These are phyloP conservation scores for Drosophila kohkoa DNA, from an alignment of 1,140 invertebrate genomes.

Conservation along the genomic window DNA sequence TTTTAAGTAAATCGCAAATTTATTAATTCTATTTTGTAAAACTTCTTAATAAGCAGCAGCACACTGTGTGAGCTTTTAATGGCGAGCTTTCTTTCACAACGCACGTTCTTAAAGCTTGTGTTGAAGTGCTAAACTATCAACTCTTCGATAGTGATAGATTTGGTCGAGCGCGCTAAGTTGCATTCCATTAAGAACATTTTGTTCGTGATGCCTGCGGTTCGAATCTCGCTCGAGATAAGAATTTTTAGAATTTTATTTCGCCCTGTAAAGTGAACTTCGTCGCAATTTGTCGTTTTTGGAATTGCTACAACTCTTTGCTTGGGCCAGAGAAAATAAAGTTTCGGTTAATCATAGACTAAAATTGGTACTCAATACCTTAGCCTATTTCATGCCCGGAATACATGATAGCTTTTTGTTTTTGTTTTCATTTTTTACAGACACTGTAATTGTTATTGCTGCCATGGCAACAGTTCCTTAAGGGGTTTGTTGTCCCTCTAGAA, in stretches of 20 bases:
- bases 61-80: slow-evolving; percentile 32
- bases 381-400: slow-evolving; percentile 83
- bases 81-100: slow-evolving; percentile 18
- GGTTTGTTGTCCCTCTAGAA: neutral
- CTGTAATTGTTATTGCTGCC: slow-evolving; percentile 32
- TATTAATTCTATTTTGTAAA: neutral
- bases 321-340: slow-evolving; percentile 69
- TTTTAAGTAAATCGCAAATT: neutral
- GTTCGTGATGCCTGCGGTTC: slow-evolving; percentile 41
- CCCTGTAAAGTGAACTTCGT: slow-evolving; percentile 56
- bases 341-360: slow-evolving; percentile 82
- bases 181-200: neutral
- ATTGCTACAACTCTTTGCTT: slow-evolving; percentile 59
- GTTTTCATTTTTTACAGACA: neutral
- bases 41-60: neutral
- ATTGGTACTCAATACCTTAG: slow-evolving; percentile 72
- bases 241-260: slow-evolving; percentile 31
- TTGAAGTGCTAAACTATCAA: slow-evolving; percentile 10
- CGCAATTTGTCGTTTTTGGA: slow-evolving; percentile 70
- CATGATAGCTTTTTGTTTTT: slow-evolving; percentile 34
- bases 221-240: slow-evolving; percentile 1
- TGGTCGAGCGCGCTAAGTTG: slow-evolving; percentile 52
- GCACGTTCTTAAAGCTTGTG: slow-evolving; percentile 26
- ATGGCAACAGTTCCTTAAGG: slow-evolving; percentile 48
- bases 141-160: slow-evolving; percentile 1